These are phyloP conservation scores for Rhopalosiphum padi DNA, from an alignment of 1,140 invertebrate genomes.

Conservation along the genomic window DNA sequence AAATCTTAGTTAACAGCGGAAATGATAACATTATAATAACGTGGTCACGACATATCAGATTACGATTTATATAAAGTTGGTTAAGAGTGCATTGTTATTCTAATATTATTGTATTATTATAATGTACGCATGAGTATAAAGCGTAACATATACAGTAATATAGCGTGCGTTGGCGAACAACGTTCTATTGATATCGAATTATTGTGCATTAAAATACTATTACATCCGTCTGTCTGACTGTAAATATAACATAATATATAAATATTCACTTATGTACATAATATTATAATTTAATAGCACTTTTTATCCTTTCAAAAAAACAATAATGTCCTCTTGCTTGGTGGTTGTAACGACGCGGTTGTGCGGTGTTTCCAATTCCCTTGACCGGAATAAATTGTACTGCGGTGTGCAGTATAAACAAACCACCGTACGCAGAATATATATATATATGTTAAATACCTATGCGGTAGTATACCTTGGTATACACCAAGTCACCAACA, in stretches of 20 bases:
- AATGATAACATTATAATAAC: conserved; percentile 19
- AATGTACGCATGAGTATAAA: not conserved
- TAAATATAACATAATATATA: not conserved
- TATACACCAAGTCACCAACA: not conserved
- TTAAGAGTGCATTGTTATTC: not conserved
- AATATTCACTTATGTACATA: not conserved
- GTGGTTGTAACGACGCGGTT: too few relatives aligned
- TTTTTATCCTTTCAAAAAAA: not conserved
- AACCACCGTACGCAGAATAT: not conserved
- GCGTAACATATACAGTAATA: not conserved
- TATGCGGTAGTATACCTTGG: not conserved
- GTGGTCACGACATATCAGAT: not conserved
- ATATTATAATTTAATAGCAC: not conserved
- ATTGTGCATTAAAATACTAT: not conserved
- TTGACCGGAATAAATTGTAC: conserved; percentile 8
- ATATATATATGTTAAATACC: not conserved
- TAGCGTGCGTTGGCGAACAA: not conserved
- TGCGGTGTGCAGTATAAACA: not conserved
- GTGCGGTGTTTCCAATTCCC: not conserved
- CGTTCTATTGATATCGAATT: not conserved
- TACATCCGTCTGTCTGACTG: not conserved
- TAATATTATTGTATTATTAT: not conserved
- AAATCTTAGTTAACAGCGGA: not conserved
- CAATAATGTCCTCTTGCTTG: not conserved
- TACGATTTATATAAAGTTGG: not conserved